Percentiles rank a stretch among this genome's conserved stretches.
phyloP scores from a whole-genome alignment of 1,140 invertebrate genomes.

The Microvelia longipes region DNA sequence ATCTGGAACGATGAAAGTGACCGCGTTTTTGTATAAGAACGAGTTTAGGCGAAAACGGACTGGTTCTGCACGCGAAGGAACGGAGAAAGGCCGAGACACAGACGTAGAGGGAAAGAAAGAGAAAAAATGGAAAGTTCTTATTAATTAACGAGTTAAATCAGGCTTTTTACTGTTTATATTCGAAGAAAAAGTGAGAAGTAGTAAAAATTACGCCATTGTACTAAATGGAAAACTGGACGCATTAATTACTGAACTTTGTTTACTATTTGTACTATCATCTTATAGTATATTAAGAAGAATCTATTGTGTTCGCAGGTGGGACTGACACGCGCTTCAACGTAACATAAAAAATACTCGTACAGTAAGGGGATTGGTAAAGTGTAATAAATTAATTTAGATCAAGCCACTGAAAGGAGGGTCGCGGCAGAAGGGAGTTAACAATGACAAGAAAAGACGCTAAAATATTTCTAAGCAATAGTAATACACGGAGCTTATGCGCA shows the following conservation, averaged over 20 bases:
- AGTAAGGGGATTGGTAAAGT: too few relatives aligned
- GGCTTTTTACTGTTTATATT: neutral
- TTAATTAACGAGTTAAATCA: neutral
- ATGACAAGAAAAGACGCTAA: neutral
- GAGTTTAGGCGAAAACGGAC: neutral
- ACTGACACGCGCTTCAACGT: neutral
- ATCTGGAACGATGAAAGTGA: neutral
- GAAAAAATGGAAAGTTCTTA: neutral
- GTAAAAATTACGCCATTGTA: neutral
- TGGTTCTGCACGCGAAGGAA: neutral
- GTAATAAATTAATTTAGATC: neutral
- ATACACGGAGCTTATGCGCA: neutral
- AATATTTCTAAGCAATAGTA: neutral
- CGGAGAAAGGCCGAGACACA: neutral
- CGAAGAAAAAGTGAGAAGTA: neutral
- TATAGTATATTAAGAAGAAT: too few relatives aligned
- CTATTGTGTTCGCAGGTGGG: neutral
- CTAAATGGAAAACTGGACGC: neutral
- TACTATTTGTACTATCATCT: too few relatives aligned
- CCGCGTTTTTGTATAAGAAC: neutral
- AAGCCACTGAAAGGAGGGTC: neutral
- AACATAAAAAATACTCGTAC: too few relatives aligned
- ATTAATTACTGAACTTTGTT: too few relatives aligned
- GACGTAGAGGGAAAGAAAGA: neutral
- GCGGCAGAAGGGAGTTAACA: neutral